A percentile compares a stretch with the other conserved stretches of the same genome.
phyloP scores from a whole-genome alignment of 2,797 vertebrate genomes.

The Anolis apletophallus region DNA sequence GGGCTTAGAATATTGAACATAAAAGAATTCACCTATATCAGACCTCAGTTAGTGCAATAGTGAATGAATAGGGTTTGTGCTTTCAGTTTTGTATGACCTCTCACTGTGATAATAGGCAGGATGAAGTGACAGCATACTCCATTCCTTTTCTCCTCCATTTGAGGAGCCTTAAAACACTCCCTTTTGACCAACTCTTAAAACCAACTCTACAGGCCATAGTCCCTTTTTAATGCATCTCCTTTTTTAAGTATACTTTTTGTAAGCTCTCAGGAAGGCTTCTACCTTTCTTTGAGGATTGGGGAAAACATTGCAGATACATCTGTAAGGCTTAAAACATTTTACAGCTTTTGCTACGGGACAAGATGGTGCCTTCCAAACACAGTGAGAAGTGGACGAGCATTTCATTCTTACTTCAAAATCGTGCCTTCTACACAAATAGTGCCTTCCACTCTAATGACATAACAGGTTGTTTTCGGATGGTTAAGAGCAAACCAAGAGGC shows the following conservation, averaged over 20 bases:
- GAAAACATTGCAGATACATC: too few relatives aligned
- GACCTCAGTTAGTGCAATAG: neutral
- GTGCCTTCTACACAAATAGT: too few relatives aligned
- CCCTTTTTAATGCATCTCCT: neutral
- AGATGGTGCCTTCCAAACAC: neutral
- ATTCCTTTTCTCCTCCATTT: neutral
- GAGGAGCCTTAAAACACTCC: neutral
- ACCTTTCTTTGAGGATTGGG: neutral
- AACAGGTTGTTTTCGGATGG: too few relatives aligned
- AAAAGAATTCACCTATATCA: neutral
- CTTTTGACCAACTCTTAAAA: neutral
- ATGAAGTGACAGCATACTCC: neutral
- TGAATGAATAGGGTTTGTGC: neutral
- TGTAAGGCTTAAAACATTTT: neutral
- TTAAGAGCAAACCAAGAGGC: neutral
- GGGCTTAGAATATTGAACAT: neutral
- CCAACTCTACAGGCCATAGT: neutral
- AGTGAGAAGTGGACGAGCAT: neutral
- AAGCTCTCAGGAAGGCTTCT: neutral
- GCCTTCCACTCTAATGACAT: too few relatives aligned
- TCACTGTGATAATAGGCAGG: neutral
- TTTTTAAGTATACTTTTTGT: too few relatives aligned
- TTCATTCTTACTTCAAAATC: neutral
- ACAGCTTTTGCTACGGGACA: neutral
- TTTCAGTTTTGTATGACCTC: neutral